Base-by-base conservation (phyloP, 2,113 vertebrate species). In the Neolamprologus brichardi region DNA sequence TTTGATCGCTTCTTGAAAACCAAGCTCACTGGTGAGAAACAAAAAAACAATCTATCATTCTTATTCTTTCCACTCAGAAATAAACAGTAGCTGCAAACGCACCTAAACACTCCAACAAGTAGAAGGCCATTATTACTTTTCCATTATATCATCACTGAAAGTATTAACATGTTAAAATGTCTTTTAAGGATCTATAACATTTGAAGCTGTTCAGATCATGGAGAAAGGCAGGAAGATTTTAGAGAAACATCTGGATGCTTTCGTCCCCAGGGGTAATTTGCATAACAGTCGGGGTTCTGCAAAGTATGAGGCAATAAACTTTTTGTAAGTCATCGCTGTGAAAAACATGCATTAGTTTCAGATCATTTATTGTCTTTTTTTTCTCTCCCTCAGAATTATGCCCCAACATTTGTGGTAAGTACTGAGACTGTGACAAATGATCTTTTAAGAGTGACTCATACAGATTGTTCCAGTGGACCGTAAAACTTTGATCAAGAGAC, bases 381-480 rank as follows among this genome's bases (percentile, higher is more conserved):
- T 88, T 67, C 62, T 39, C 0, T 75, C 23, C 37, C 78, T 72
- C 84, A 97, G 96, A 93, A 86, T 81, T 96, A 75, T 97, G 96
- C 87, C 96, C 95, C 28, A 97, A 97, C 92, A 93, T 87, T 51
- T 97, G 96, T 41, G 96, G 96, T 96, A 91, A 94, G 95, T 91
- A n/a, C 1, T 49, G 44, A 77, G 15, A 77, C 44, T 77, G 70
- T 77, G 70, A 49, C 70, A 77, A 77, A 77, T 30, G 9, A 77
- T 77, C 41, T 77, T 49, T 49, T 77, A 49, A 77, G 15, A 77
- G 44, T 28, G 25, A 77, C 70, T 30, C 70, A 49, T 49, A 8
- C 70, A 30, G 41, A 77, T 18, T n/a, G 15, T 77, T 77, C 44
- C 70, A 77, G 15, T 30, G 25, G 44, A 77, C 70, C 10, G 7